Conservation (phyloP, 2,888 invertebrate species). For the Odontocerum albicorne region DNA sequence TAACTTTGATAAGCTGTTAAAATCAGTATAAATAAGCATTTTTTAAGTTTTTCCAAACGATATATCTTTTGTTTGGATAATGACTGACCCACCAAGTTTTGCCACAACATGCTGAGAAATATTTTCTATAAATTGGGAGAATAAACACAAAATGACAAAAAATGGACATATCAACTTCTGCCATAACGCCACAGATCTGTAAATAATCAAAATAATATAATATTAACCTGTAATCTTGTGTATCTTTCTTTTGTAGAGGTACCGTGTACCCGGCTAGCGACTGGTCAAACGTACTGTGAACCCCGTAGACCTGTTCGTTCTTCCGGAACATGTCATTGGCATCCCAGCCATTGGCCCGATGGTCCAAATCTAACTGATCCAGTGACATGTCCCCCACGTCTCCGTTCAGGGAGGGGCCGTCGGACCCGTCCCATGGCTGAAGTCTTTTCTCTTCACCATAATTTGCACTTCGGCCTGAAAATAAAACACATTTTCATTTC, state of each 20-base stretch:
- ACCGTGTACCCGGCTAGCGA: slow-evolving; percentile 91
- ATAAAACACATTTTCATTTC: too few relatives aligned
- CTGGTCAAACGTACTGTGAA: slow-evolving; percentile 90
- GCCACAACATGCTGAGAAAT: too few relatives aligned
- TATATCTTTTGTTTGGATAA: too few relatives aligned
- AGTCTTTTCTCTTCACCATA: slow-evolving; percentile 73
- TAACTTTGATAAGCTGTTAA: too few relatives aligned
- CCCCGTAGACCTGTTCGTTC: slow-evolving; percentile 88
- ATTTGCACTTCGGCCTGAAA: slow-evolving; percentile 24
- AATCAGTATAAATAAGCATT: too few relatives aligned
- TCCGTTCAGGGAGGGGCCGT: slow-evolving; percentile 55
- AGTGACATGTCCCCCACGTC: slow-evolving; percentile 65
- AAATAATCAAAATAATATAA: too few relatives aligned
- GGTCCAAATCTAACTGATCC: slow-evolving; percentile 69
- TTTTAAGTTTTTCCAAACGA: too few relatives aligned
- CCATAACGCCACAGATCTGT: too few relatives aligned
- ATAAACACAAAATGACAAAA: too few relatives aligned
- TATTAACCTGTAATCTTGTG: slow-evolving; percentile 74
- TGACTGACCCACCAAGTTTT: too few relatives aligned
- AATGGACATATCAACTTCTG: too few relatives aligned
- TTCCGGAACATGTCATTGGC: slow-evolving; percentile 95
- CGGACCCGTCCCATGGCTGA: slow-evolving; percentile 84
- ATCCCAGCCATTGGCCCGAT: slow-evolving; percentile 92
- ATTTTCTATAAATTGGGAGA: too few relatives aligned
- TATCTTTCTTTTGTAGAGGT: slow-evolving; percentile 81